A percentile compares a stretch with the other conserved stretches of the same genome.
phyloP scores from a whole-genome alignment of 2,113 vertebrate genomes.

The Antechinus flavipes region DNA sequence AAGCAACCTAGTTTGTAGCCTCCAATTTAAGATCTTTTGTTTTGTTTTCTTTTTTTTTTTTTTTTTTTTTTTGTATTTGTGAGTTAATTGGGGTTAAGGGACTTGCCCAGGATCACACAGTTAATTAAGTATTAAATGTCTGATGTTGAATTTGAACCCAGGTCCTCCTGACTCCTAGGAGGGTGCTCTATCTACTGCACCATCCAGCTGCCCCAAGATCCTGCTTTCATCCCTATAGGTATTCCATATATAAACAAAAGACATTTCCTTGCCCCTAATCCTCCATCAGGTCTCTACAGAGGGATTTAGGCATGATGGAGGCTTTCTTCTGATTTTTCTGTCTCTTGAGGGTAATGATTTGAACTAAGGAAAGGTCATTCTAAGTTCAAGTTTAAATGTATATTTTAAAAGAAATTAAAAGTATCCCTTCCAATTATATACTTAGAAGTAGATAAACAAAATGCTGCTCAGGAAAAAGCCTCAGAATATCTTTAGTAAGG shows the following conservation, averaged over 20 bases:
- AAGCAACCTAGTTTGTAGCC: neutral
- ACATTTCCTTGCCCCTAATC: neutral
- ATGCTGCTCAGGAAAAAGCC: neutral
- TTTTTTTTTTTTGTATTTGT: too few species aligned
- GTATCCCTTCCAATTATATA: neutral
- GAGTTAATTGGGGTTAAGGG: too few species aligned
- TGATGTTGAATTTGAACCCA: too few species aligned
- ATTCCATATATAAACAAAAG: neutral
- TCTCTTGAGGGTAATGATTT: neutral
- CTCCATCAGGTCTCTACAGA: neutral
- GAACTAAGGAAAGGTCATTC: neutral
- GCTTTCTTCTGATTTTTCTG: neutral
- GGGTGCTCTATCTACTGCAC: too few species aligned
- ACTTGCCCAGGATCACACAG: too few species aligned
- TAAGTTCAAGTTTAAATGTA: neutral
- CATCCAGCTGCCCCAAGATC: too few species aligned
- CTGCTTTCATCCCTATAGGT: neutral
- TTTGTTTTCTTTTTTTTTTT: too few species aligned
- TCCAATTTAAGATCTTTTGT: neutral
- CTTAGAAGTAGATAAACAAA: neutral
- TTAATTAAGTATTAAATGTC: too few species aligned
- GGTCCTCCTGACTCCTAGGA: too few species aligned
- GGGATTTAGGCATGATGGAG: rapidly evolving
- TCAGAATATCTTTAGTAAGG: neutral
- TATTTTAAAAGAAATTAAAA: neutral